Conservation (phyloP, 2,113 vertebrate species). For the Bombycilla garrulus region DNA sequence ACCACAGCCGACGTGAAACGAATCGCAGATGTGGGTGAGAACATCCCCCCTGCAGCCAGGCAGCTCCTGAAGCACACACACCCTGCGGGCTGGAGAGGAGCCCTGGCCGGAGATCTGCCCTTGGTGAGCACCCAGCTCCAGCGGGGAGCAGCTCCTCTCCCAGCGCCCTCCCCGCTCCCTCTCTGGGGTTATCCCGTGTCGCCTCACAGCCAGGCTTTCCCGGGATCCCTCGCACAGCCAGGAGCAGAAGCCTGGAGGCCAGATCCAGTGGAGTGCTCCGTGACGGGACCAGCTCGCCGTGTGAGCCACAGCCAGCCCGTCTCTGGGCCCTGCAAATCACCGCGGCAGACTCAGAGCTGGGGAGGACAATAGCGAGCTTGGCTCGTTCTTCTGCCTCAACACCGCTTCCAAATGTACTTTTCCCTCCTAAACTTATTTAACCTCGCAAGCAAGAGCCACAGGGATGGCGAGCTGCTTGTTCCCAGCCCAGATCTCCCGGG, state of each 20-base stretch:
- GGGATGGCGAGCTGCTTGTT: constrained; percentile 13
- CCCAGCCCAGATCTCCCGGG: constrained; percentile 36
- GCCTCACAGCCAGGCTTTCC: not conserved
- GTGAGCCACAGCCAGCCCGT: not conserved
- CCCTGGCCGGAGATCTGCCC: not conserved
- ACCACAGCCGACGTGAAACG: not conserved
- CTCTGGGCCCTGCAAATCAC: not conserved
- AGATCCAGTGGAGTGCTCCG: not conserved
- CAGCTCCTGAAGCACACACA: not conserved
- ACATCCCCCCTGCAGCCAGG: not conserved
- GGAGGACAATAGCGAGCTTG: not conserved
- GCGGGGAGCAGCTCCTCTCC: not conserved
- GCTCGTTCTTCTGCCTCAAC: not conserved
- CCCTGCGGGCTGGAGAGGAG: not conserved
- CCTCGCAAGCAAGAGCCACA: not conserved
- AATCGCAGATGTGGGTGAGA: not conserved
- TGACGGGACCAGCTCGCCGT: not conserved
- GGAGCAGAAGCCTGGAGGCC: constrained; percentile 24
- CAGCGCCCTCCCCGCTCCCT: fast-evolving
- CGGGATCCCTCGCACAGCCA: not conserved
- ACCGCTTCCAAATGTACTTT: constrained; percentile 9
- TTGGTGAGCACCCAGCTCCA: not conserved
- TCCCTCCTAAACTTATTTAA: constrained; percentile 52
- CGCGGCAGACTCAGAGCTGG: not conserved
- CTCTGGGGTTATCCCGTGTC: not conserved